phyloP scores from a whole-genome alignment of 2,113 vertebrate genomes.

The Triplophysa tibetana region DNA sequence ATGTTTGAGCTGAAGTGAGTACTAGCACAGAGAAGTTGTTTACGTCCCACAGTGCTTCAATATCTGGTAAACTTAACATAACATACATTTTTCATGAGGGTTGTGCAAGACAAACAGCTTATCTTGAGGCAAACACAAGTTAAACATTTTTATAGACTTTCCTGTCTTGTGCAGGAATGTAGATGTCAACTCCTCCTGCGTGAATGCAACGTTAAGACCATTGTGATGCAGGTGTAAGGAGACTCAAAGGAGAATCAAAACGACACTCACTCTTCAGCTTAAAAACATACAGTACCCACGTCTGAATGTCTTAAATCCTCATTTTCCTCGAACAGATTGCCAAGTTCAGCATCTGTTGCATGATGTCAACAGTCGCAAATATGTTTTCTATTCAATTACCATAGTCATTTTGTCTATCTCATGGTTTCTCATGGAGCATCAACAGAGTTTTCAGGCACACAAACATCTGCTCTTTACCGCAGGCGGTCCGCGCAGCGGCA shows the following conservation, averaged over 20 bases:
- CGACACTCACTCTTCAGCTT: slow-evolving; percentile 81
- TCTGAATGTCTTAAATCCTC: slow-evolving; percentile 44
- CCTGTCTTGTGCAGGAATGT: slow-evolving; percentile 80
- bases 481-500: slow-evolving; percentile 59
- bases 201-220: slow-evolving; percentile 75
- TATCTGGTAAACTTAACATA: neutral
- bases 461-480: slow-evolving; percentile 85
- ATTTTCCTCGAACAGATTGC: slow-evolving; percentile 64
- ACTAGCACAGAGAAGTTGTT: neutral
- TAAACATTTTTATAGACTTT: slow-evolving; percentile 29
- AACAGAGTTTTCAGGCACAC: slow-evolving; percentile 90
- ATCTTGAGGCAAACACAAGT: neutral
- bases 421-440: slow-evolving; percentile 80
- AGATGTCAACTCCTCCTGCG: neutral
- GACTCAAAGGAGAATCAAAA: slow-evolving; percentile 97
- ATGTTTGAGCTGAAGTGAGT: too few species aligned
- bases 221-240: slow-evolving; percentile 50
- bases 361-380: slow-evolving; percentile 40
- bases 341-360: slow-evolving; percentile 70
- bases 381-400: too few species aligned
- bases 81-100: neutral
- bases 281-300: too few species aligned
- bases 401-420: slow-evolving; percentile 24
- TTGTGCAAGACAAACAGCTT: neutral
- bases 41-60: slow-evolving; percentile 9